These are phyloP conservation scores for Columbina picui DNA, from an alignment of 2,113 vertebrate genomes.

Conservation along the genomic window DNA sequence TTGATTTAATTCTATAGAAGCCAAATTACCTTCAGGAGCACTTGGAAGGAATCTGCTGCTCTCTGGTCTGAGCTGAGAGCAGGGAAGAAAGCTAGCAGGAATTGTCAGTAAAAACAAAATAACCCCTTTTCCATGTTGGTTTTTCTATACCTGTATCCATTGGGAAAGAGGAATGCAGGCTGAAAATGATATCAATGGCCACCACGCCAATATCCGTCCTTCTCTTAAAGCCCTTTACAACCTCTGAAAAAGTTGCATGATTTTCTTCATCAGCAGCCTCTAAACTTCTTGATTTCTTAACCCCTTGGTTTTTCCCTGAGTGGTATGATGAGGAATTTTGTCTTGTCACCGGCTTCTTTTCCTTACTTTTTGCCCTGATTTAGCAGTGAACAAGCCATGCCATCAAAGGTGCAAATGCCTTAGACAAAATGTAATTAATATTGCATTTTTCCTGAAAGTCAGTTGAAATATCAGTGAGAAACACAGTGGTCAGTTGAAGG, in stretches of 20 bases:
- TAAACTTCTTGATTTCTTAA: not conserved
- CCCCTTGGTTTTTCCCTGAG: rapidly evolving
- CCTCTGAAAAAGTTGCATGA: not conserved
- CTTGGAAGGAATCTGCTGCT: not conserved
- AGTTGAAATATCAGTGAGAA: not conserved
- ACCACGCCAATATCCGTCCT: not conserved
- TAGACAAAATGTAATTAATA: not conserved
- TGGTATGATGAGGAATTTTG: not conserved
- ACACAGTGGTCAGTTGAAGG: not conserved
- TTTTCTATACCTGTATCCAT: not conserved
- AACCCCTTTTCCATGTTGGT: not conserved
- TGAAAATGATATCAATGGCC: not conserved
- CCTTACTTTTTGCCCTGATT: not conserved
- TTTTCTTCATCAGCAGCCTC: not conserved
- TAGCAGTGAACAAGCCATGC: not conserved
- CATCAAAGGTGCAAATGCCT: not conserved
- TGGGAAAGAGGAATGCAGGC: not conserved
- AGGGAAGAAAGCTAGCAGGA: not conserved
- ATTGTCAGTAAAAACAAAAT: not conserved
- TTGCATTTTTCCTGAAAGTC: not conserved
- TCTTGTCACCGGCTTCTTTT: not conserved
- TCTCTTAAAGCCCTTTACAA: not conserved
- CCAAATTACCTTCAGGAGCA: not conserved
- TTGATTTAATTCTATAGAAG: not conserved
- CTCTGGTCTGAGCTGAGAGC: not conserved